phyloP scores from a whole-genome alignment of 2,888 invertebrate species.

The Spisula subtruncata region DNA sequence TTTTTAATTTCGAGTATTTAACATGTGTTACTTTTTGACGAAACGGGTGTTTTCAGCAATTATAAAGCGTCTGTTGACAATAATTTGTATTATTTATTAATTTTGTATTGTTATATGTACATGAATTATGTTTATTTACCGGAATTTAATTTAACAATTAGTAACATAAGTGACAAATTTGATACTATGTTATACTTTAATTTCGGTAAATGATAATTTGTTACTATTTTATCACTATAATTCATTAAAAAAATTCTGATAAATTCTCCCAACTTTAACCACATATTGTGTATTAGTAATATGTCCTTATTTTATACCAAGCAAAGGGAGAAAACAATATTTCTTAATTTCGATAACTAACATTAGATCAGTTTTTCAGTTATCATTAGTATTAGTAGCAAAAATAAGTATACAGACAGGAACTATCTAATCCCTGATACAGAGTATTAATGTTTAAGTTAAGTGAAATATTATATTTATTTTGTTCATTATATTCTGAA shows the following conservation, averaged over 20 bases:
- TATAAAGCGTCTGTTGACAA: conserved; percentile 3
- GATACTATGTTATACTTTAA: not conserved
- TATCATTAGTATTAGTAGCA: too few species aligned
- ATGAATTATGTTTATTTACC: not conserved
- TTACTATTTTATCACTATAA: not conserved
- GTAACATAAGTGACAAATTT: not conserved
- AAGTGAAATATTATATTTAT: too few species aligned
- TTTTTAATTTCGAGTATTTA: not conserved
- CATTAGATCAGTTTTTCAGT: not conserved
- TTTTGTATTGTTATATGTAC: not conserved
- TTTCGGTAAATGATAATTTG: not conserved
- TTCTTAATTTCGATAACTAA: not conserved
- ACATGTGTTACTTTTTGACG: not conserved
- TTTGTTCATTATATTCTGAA: too few species aligned
- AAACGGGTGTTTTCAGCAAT: conserved; percentile 31
- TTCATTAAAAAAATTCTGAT: not conserved
- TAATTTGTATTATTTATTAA: conserved; percentile 8
- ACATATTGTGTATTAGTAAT: not conserved
- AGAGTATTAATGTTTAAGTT: too few species aligned
- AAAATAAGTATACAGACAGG: too few species aligned
- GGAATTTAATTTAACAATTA: not conserved
- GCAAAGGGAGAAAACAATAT: not conserved
- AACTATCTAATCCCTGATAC: too few species aligned
- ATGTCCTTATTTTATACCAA: not conserved
- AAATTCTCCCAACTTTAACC: not conserved